Evolutionary conservation across 1,140 invertebrate genomes (phyloP).

Genomic region (Vanessa tameamea): DNA sequence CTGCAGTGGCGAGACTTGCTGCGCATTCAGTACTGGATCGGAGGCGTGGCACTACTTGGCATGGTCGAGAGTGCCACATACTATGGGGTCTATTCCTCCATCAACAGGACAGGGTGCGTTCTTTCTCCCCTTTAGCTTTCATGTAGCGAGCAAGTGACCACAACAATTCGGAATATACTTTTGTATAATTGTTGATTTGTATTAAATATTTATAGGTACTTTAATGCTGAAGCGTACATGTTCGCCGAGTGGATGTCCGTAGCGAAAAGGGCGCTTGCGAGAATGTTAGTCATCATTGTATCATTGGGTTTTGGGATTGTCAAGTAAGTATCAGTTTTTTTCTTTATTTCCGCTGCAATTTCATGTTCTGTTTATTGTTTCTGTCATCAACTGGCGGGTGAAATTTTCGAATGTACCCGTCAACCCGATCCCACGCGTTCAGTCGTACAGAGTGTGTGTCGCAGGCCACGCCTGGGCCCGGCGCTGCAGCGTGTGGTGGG

Average conservation of each 20-base stretch:
- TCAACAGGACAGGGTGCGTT: conserved; percentile 63
- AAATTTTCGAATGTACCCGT: too few relatives aligned
- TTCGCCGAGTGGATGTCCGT: conserved; percentile 93
- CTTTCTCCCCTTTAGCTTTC: not conserved
- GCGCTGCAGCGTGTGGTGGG: conserved; percentile 85
- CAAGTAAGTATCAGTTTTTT: conserved; percentile 84
- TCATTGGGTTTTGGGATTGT: conserved; percentile 97
- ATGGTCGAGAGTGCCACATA: conserved; percentile 94
- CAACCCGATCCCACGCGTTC: too few relatives aligned
- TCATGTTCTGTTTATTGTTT: too few relatives aligned
- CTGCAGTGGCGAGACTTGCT: conserved; percentile 94
- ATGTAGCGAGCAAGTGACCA: too few relatives aligned
- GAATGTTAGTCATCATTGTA: conserved; percentile 96
- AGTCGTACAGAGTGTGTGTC: too few relatives aligned
- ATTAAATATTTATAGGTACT: conserved; percentile 48
- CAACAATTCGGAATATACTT: too few relatives aligned
- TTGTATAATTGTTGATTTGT: not conserved
- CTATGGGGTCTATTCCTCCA: conserved; percentile 86
- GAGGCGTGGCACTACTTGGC: conserved; percentile 92
- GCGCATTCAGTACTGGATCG: conserved; percentile 98
- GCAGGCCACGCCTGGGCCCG: conserved; percentile 90
- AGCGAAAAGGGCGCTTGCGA: conserved; percentile 92
- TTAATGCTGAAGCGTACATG: conserved; percentile 65
- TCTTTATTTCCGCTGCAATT: not conserved
- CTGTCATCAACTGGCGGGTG: too few relatives aligned